phyloP scores from a whole-genome alignment of 1,140 invertebrate species.

The Dreissena polymorpha region DNA sequence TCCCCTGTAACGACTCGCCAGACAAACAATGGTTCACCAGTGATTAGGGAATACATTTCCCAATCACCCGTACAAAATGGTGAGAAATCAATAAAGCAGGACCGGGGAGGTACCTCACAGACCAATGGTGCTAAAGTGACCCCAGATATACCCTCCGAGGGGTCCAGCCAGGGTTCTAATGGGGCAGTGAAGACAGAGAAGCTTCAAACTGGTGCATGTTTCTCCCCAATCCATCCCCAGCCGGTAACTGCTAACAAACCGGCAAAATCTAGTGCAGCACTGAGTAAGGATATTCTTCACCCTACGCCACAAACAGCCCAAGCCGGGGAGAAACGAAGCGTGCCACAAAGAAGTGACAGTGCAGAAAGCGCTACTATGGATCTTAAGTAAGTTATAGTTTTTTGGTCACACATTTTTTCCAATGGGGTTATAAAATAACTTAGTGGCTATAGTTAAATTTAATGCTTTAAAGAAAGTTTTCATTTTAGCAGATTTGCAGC shows the following conservation, averaged over 20 bases:
- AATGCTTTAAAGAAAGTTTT: too few relatives aligned
- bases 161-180: slow-evolving; percentile 28
- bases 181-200: slow-evolving; percentile 63
- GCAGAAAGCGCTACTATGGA: slow-evolving; percentile 11
- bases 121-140: too few relatives aligned
- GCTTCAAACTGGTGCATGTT: slow-evolving; percentile 62
- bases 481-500: too few relatives aligned
- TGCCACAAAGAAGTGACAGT: slow-evolving; percentile 2
- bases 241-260: slow-evolving; percentile 65
- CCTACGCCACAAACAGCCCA: slow-evolving; percentile 50
- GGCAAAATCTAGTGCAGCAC: slow-evolving; percentile 33
- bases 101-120: slow-evolving; percentile 20
- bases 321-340: neutral
- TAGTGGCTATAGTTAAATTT: too few relatives aligned
- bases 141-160: slow-evolving; percentile 12
- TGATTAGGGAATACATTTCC: slow-evolving; percentile 42
- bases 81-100: neutral
- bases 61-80: slow-evolving; percentile 29
- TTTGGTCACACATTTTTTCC: too few relatives aligned
- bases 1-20: slow-evolving; percentile 26
- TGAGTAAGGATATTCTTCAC: slow-evolving; percentile 59
- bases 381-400: slow-evolving; percentile 41
- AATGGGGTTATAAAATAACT: too few relatives aligned
- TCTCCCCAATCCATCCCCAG: slow-evolving; percentile 75
- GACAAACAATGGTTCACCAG: slow-evolving; percentile 32